phyloP scores from a whole-genome alignment of 1,140 invertebrate species.

The Cydia fagiglandana region DNA sequence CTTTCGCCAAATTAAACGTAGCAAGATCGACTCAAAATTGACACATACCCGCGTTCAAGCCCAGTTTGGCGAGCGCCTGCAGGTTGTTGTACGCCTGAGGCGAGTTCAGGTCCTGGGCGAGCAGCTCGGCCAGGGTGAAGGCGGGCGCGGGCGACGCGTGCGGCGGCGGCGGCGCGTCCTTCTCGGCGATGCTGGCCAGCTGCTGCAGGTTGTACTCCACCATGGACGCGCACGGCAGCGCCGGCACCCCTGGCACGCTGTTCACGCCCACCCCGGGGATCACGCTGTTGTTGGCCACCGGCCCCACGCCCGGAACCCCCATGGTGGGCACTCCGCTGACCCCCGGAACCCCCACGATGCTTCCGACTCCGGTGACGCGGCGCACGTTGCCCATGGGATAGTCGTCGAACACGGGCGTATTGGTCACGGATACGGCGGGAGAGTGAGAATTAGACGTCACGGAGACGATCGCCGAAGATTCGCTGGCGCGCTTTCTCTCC shows the following conservation, averaged over 20 bases:
- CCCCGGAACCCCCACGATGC: conserved; percentile 60
- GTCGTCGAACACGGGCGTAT: conserved; percentile 72
- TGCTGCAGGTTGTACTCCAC: conserved; percentile 91
- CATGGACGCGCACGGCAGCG: conserved; percentile 83
- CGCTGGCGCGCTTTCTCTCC: conserved; percentile 67
- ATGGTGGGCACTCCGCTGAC: conserved; percentile 57
- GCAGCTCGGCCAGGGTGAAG: conserved; percentile 86
- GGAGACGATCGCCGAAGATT: conserved; percentile 86
- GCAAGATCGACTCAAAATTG: not conserved
- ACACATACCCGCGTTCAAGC: conserved; percentile 84
- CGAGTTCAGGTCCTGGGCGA: conserved; percentile 85
- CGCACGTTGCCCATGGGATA: conserved; percentile 64
- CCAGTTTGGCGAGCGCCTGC: conserved; percentile 92
- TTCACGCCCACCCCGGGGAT: conserved; percentile 58
- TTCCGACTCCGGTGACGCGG: conserved; percentile 61
- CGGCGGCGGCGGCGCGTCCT: conserved; percentile 75
- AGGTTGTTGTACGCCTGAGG: conserved; percentile 92
- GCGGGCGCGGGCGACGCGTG: conserved; percentile 83
- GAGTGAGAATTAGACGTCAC: conserved; percentile 68
- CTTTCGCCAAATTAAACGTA: conserved; percentile 20
- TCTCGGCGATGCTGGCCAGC: conserved; percentile 88
- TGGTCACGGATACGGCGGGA: conserved; percentile 71
- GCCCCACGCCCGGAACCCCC: conserved; percentile 58
- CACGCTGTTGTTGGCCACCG: conserved; percentile 62
- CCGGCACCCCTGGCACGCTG: conserved; percentile 68